These are phyloP conservation scores for Sarcophaga bullata DNA, from an alignment of 1,140 invertebrate genomes.

Conservation along the genomic window DNA sequence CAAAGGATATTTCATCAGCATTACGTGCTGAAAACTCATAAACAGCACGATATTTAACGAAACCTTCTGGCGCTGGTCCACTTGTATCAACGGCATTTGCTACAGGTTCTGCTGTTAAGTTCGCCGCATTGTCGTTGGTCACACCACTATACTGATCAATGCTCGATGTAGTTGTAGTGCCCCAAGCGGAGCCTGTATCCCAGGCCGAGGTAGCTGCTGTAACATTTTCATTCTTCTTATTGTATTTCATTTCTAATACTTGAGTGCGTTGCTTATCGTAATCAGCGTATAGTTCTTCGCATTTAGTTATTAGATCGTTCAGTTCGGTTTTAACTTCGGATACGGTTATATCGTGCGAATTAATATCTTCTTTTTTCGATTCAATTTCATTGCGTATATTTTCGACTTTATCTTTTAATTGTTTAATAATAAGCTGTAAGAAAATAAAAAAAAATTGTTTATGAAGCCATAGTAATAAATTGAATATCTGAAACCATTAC, in stretches of 20 bases:
- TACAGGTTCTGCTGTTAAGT: constrained; percentile 42
- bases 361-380: constrained; percentile 81
- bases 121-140: constrained; percentile 49
- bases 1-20: constrained; percentile 92
- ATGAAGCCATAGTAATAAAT: too few species aligned
- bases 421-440: constrained; percentile 84
- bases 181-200: constrained; percentile 68
- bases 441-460: not conserved
- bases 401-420: constrained; percentile 81
- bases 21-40: constrained; percentile 95
- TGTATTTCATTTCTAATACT: constrained; percentile 69
- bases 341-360: constrained; percentile 83
- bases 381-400: constrained; percentile 75
- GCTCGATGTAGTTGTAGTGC: constrained; percentile 54
- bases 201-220: constrained; percentile 61
- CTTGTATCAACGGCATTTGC: constrained; percentile 52
- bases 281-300: constrained; percentile 70
- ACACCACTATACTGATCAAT: constrained; percentile 51
- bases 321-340: constrained; percentile 73
- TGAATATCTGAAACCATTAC: not conserved
- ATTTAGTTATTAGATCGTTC: constrained; percentile 67
- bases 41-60: constrained; percentile 84
- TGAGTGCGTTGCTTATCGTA: constrained; percentile 71
- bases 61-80: constrained; percentile 66
- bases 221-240: constrained; percentile 62